Conservation (phyloP, 2,888 invertebrate species). For the Drosophila nigricruria region DNA sequence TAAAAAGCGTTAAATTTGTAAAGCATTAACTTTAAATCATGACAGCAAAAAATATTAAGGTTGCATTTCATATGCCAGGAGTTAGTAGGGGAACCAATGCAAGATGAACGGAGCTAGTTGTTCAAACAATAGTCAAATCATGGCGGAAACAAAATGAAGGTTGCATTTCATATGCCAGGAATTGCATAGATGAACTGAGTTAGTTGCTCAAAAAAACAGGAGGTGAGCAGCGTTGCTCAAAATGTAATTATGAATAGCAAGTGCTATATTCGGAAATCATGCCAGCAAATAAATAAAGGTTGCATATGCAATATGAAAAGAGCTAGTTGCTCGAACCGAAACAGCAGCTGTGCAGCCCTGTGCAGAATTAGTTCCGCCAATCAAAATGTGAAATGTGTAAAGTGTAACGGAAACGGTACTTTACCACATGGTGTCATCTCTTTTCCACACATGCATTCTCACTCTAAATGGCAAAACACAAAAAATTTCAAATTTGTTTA, state of each 20-base stretch:
- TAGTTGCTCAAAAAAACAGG: no score
- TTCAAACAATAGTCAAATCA: no score
- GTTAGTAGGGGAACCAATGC: background rate
- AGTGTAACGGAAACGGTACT: background rate
- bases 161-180: no score
- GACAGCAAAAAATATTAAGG: background rate
- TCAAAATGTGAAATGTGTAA: background rate
- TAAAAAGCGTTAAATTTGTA: background rate
- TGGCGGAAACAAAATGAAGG: no score
- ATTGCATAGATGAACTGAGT: no score
- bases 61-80: background rate
- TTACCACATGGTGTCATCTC: background rate
- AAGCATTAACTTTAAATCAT: background rate
- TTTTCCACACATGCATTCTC: background rate
- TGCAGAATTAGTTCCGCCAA: background rate
- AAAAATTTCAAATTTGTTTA: slow-evolving; percentile 20
- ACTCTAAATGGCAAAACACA: background rate
- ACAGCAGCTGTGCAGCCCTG: background rate
- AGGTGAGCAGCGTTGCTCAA: no score
- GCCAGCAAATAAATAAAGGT: no score
- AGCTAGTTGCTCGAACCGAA: background rate
- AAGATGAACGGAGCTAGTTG: background rate
- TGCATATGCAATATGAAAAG: background rate
- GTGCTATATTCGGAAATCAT: no score
- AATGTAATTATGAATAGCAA: no score